phyloP scores from a whole-genome alignment of 2,888 invertebrate genomes.

The Colostygia pectinataria region DNA sequence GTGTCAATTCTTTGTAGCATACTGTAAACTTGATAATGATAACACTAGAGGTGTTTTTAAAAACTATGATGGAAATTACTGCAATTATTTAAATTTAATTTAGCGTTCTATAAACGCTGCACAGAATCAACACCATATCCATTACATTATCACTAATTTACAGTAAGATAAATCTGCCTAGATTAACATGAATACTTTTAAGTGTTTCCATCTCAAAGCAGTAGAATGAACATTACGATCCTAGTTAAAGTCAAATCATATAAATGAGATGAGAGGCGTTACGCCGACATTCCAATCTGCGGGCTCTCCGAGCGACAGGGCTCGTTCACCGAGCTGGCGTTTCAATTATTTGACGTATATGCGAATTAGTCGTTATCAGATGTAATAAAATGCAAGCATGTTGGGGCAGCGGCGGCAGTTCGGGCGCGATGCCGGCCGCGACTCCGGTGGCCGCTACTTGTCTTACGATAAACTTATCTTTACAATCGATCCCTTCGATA shows the following conservation, averaged over 20 bases:
- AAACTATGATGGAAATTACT: too few species aligned
- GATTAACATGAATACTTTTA: conserved; percentile 33
- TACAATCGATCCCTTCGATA: conserved; percentile 79
- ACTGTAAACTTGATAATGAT: too few species aligned
- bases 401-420: conserved; percentile 45
- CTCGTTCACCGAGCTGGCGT: conserved; percentile 44
- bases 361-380: conserved; percentile 77
- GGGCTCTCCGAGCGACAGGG: conserved; percentile 38
- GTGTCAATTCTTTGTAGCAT: neutral
- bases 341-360: conserved; percentile 75
- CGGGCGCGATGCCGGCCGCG: conserved; percentile 43
- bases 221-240: conserved; percentile 35
- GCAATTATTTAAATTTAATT: too few species aligned
- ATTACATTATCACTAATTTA: conserved; percentile 32
- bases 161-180: conserved; percentile 29
- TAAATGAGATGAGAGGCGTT: conserved; percentile 48
- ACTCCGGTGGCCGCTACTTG: conserved; percentile 80
- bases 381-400: conserved; percentile 76
- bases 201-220: conserved; percentile 36
- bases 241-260: conserved; percentile 43
- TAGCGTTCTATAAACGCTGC: neutral
- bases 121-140: neutral
- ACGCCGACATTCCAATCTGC: conserved; percentile 50
- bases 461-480: conserved; percentile 82
- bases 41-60: too few species aligned